Evolutionary conservation across 2,888 invertebrate species (phyloP), one percentile per base, ranked within the genome.

Genomic region (Mystacides longicornis): DNA sequence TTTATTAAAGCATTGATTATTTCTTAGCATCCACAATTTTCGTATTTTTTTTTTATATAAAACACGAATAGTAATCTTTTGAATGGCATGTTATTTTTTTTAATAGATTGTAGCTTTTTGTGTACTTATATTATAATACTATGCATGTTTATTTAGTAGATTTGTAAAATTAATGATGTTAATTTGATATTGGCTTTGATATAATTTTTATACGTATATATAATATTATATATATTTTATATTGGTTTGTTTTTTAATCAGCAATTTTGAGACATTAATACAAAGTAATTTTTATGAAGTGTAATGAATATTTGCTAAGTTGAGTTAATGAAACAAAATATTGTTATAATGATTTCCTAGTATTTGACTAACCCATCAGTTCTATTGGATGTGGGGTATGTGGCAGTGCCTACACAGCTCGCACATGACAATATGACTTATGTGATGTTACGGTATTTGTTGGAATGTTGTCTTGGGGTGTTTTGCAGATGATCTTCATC

Each of bases 401-500:
- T 37, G 16, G 37, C 16, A 14, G 14, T 37, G 37, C 3, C 27
- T 7, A 27, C 27, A 27, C 27, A 27, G 11, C 27, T 27, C 27
- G 11, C 27, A 27, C 27, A 27, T 27, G 27, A 27, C 27, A 27
- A n/a, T 27, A 11, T 37, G 37, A 37, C n/a, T n/a, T n/a, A n/a
- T 37, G 37, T 37, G 7, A 20, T 65, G 69, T 66, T 66, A 65
- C 70, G 69, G 70, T 68, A 65, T 71, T 68, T 37, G 37, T 69
- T 66, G 75, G 77, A 77, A 78, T 77, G 78, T 79, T 78, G 79
- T 78, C 77, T 80, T 70, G 71, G 71, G 70, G 77, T 79, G 79
- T 85, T 85, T 90, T 91, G 83, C 91, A 92, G 92, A 92, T 90
- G 92, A 92, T 83, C 90, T 90, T 86, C 91, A 91, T 83, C 90